A percentile compares a stretch with the other conserved stretches of the same genome.
Conservation (phyloP, 2,888 invertebrate species). For the Helleia helle region DNA sequence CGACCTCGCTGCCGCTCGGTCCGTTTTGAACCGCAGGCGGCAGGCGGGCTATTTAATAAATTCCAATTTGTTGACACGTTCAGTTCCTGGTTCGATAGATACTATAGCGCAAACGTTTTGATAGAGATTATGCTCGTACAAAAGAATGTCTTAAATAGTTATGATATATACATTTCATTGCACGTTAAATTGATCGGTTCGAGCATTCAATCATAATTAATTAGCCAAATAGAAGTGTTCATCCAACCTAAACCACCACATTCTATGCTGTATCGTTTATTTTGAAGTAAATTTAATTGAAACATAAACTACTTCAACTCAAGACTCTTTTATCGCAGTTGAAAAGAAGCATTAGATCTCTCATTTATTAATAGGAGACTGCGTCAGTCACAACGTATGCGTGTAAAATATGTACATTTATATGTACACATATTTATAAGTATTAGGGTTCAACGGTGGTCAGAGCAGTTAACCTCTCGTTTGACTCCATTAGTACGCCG, state of each 20-base stretch:
- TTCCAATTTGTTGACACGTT: conserved; percentile 10
- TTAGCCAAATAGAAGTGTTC: too few species aligned
- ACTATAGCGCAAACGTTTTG: neutral
- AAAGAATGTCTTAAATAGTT: neutral
- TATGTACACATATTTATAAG: neutral
- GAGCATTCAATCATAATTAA: too few species aligned
- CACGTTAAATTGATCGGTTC: too few species aligned
- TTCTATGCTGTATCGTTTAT: too few species aligned
- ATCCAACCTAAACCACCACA: too few species aligned
- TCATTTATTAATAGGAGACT: too few species aligned
- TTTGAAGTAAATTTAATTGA: too few species aligned
- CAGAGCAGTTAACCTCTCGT: conserved; percentile 2
- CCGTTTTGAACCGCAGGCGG: conserved; percentile 1
- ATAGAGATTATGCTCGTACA: too few species aligned
- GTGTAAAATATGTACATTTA: neutral
- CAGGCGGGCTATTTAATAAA: neutral
- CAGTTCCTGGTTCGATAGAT: neutral
- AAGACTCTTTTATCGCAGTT: too few species aligned
- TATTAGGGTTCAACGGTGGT: conserved; percentile 3
- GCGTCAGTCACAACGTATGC: neutral
- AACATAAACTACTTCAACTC: too few species aligned
- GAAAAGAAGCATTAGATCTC: too few species aligned
- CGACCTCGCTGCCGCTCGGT: conserved; percentile 16
- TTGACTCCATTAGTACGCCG: conserved; percentile 10
- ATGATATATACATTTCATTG: too few species aligned